These are phyloP conservation scores for Euspilapteryx auroguttella DNA, from an alignment of 2,888 invertebrate species.

Conservation along the genomic window DNA sequence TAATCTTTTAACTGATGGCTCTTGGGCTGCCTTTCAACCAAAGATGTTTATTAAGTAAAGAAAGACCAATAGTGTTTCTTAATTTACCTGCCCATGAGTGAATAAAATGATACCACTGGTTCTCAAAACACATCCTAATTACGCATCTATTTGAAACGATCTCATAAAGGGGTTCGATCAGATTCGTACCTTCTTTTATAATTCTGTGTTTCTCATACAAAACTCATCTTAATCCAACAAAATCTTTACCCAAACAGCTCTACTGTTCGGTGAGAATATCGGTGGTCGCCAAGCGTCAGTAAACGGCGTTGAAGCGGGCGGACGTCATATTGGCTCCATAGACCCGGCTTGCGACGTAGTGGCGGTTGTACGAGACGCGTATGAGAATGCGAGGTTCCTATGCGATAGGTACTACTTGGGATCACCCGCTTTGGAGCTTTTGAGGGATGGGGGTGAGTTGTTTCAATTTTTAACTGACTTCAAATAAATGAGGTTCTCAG, in stretches of 20 bases:
- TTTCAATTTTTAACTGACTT: background rate
- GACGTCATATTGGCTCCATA: conserved; percentile 92
- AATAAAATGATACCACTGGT: too few relatives aligned
- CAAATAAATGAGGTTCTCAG: too few relatives aligned
- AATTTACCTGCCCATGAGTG: too few relatives aligned
- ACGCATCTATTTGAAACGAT: too few relatives aligned
- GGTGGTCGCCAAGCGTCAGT: conserved; percentile 30
- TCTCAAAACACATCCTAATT: too few relatives aligned
- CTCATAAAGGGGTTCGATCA: too few relatives aligned
- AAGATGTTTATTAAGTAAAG: too few relatives aligned
- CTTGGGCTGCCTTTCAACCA: too few relatives aligned
- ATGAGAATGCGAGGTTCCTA: conserved; percentile 94
- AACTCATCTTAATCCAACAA: background rate
- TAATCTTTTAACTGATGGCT: too few relatives aligned
- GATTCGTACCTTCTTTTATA: too few relatives aligned
- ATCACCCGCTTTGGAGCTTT: conserved; percentile 84
- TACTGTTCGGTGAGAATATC: conserved; percentile 77
- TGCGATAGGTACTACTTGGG: conserved; percentile 98
- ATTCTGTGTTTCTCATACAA: too few relatives aligned
- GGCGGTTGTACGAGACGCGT: conserved; percentile 91
- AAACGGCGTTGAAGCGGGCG: conserved; percentile 52
- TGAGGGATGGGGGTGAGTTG: conserved; percentile 74
- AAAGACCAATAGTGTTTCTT: too few relatives aligned
- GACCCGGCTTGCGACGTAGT: conserved; percentile 94
- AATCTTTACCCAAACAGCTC: conserved; percentile 51